A percentile compares a stretch with the other conserved stretches of the same genome.
Evolutionary conservation across 1,140 invertebrate species (phyloP).

Genomic region (Arctopsyche grandis): DNA sequence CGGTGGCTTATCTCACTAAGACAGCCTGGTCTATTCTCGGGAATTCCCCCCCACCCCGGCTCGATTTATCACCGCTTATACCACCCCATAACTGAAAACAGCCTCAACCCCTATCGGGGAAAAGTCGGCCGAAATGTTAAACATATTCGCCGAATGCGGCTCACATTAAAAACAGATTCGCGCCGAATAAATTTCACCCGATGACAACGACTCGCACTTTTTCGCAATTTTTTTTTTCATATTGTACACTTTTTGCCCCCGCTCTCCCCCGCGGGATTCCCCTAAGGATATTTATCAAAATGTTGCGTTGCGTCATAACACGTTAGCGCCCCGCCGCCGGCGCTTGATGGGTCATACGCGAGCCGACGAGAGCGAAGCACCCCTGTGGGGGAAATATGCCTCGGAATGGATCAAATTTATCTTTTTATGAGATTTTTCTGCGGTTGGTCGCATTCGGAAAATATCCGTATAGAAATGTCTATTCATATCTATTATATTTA

Average conservation of each 20-base stretch:
- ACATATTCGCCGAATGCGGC: conserved; percentile 33
- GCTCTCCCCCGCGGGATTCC: background rate
- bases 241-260: background rate
- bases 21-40: conserved; percentile 13
- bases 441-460: background rate
- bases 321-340: conserved; percentile 21
- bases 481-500: too few relatives aligned
- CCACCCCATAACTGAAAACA: background rate
- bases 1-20: conserved; percentile 41
- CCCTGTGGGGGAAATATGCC: conserved; percentile 11
- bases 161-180: conserved; percentile 44
- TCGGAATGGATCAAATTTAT: conserved; percentile 18
- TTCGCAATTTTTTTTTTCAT: conserved; percentile 13
- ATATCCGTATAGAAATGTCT: too few relatives aligned
- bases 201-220: conserved; percentile 24
- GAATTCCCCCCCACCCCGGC: background rate
- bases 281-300: conserved; percentile 43
- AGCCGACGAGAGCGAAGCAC: conserved; percentile 22
- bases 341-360: conserved; percentile 29
- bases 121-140: conserved; percentile 10
- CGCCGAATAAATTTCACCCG: conserved; percentile 38
- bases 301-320: conserved; percentile 39
- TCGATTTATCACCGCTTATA: background rate
- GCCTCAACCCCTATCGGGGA: background rate
- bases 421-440: conserved; percentile 1